These are phyloP conservation scores for Chromoteleia sp. DNA, from an alignment of 2,888 invertebrate genomes.

Conservation along the genomic window DNA sequence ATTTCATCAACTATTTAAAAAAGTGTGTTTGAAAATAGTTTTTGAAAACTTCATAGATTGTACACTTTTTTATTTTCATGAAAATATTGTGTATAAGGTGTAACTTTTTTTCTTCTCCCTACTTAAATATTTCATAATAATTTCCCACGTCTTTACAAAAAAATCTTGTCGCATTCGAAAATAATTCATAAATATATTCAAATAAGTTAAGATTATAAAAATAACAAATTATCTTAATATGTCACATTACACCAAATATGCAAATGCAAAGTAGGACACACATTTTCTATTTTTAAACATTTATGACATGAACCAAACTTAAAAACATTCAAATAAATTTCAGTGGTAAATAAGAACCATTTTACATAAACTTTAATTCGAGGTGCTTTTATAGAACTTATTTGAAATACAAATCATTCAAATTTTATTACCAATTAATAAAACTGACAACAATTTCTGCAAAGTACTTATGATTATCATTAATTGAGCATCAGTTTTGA, in stretches of 20 bases:
- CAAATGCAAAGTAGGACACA: slow-evolving; percentile 25
- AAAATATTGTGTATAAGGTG: neutral
- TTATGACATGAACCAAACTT: neutral
- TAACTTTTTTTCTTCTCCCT: neutral
- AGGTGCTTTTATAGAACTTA: neutral
- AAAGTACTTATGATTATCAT: neutral
- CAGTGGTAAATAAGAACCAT: neutral
- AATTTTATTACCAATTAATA: neutral
- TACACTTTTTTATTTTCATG: too few relatives aligned
- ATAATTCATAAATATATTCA: neutral
- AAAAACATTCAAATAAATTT: slow-evolving; percentile 12
- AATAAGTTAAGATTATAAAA: slow-evolving; percentile 10
- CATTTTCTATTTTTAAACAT: slow-evolving; percentile 35
- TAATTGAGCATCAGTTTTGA: slow-evolving; percentile 7
- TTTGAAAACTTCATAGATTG: too few relatives aligned
- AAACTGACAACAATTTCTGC: slow-evolving; percentile 4
- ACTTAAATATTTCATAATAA: neutral
- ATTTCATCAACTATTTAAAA: too few relatives aligned
- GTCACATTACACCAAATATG: slow-evolving; percentile 29
- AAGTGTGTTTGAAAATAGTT: too few relatives aligned
- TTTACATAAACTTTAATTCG: neutral
- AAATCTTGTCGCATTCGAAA: neutral
- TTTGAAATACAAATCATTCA: neutral
- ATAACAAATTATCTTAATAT: slow-evolving; percentile 14
- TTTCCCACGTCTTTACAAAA: too few relatives aligned